phyloP scores from a whole-genome alignment of 1,140 invertebrate genomes.

The Bombus consobrinus region DNA sequence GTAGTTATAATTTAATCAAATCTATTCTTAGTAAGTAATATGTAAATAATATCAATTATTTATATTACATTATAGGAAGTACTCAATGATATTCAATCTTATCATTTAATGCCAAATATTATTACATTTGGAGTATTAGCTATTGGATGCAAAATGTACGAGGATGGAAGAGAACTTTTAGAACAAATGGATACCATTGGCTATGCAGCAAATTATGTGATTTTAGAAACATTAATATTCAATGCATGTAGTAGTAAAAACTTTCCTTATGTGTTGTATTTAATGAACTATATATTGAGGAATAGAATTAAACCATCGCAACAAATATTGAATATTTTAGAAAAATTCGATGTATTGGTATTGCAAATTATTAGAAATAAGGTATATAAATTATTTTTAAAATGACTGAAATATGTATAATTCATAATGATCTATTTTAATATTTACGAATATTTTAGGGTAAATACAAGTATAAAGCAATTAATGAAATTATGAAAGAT shows the following conservation, averaged over 20 bases:
- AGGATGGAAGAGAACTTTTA: constrained; percentile 86
- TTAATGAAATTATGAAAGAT: not conserved
- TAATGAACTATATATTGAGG: constrained; percentile 86
- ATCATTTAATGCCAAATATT: constrained; percentile 87
- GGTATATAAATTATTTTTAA: constrained; percentile 70
- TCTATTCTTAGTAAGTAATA: constrained; percentile 9
- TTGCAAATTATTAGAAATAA: constrained; percentile 79
- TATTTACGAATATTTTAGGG: constrained; percentile 20
- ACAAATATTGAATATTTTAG: constrained; percentile 84
- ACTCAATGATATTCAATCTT: constrained; percentile 85
- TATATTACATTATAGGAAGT: constrained; percentile 82
- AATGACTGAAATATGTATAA: not conserved
- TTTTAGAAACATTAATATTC: constrained; percentile 87
- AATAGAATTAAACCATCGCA: constrained; percentile 85
- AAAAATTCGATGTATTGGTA: constrained; percentile 82
- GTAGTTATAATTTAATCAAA: constrained; percentile 59
- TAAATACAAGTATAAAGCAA: not conserved
- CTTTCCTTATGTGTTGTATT: constrained; percentile 86
- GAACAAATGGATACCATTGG: constrained; percentile 87
- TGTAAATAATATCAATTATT: constrained; percentile 37
- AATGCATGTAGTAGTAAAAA: constrained; percentile 84
- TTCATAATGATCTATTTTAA: not conserved
- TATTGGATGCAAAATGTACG: constrained; percentile 86
- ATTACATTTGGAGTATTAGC: constrained; percentile 94
- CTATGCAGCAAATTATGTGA: constrained; percentile 87